These are phyloP conservation scores for Aldabrachelys gigantea DNA, from an alignment of 2,113 vertebrate genomes.

Conservation along the genomic window DNA sequence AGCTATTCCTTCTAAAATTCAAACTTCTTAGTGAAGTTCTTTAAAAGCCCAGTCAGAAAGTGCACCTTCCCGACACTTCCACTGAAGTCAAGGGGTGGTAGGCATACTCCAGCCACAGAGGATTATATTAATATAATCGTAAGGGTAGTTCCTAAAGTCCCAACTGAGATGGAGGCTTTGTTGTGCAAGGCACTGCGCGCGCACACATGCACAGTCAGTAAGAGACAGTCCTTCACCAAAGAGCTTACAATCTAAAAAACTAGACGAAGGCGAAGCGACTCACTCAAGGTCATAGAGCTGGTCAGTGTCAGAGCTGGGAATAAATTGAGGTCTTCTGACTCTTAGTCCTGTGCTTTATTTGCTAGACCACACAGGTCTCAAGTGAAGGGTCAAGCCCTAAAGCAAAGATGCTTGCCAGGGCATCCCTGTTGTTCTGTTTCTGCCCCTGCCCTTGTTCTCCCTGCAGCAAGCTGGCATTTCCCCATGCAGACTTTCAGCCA, in stretches of 20 bases:
- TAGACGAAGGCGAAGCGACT: background rate
- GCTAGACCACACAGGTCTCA: background rate
- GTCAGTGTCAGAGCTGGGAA: background rate
- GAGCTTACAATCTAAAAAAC: background rate
- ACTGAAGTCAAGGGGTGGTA: background rate
- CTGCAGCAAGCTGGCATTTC: background rate
- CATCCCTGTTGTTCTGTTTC: background rate
- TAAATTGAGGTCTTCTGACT: background rate
- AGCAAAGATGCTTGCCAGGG: background rate
- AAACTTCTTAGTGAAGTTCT: background rate
- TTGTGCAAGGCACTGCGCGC: background rate
- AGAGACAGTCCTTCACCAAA: background rate
- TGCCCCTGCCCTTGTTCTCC: fast-evolving
- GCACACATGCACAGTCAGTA: fast-evolving
- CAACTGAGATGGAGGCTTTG: background rate
- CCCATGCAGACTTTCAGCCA: background rate
- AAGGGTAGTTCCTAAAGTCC: background rate
- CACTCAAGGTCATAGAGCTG: background rate
- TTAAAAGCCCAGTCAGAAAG: background rate
- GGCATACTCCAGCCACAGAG: background rate
- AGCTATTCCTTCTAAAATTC: background rate
- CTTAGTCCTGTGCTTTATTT: background rate
- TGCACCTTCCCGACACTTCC: background rate
- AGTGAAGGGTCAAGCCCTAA: background rate
- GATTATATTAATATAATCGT: background rate